These are phyloP conservation scores for Apotomis betuletana DNA, from an alignment of 2,888 invertebrate species.

Conservation along the genomic window DNA sequence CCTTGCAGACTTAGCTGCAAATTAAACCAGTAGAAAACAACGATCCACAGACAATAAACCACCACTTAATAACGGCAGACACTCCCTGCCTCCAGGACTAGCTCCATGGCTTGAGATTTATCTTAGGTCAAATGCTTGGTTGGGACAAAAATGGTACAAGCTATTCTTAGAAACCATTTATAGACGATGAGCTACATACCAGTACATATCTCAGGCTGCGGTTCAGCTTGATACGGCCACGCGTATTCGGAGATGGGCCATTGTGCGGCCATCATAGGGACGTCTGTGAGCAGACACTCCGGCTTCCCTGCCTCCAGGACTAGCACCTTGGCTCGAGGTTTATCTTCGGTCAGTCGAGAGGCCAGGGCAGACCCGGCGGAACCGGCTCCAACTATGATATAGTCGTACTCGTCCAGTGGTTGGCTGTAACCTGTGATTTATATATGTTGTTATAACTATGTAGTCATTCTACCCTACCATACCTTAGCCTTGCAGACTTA, in stretches of 20 bases:
- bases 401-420: slow-evolving; percentile 84
- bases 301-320: slow-evolving; percentile 85
- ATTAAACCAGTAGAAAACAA: no score
- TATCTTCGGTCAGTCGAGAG: slow-evolving; percentile 86
- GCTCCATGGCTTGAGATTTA: slow-evolving; percentile 78
- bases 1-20: no score
- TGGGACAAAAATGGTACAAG: slow-evolving; percentile 88
- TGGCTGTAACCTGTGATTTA: slow-evolving; percentile 57
- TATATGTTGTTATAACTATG: background rate
- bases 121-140: slow-evolving; percentile 88
- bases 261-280: slow-evolving; percentile 83
- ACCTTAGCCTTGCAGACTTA: no score
- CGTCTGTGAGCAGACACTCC: slow-evolving; percentile 80
- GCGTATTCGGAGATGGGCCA: slow-evolving; percentile 84
- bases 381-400: slow-evolving; percentile 87
- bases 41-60: no score
- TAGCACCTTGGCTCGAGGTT: slow-evolving; percentile 81
- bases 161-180: slow-evolving; percentile 65
- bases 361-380: slow-evolving; percentile 88
- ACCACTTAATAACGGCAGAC: slow-evolving; percentile 51
- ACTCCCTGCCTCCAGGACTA: slow-evolving; percentile 86
- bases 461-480: no score
- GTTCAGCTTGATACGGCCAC: slow-evolving; percentile 86
- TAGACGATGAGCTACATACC: slow-evolving; percentile 82
- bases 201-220: slow-evolving; percentile 82